Evolutionary conservation across 1,140 invertebrate species (phyloP).

Genomic region (Caenorhabditis inopinata): DNA sequence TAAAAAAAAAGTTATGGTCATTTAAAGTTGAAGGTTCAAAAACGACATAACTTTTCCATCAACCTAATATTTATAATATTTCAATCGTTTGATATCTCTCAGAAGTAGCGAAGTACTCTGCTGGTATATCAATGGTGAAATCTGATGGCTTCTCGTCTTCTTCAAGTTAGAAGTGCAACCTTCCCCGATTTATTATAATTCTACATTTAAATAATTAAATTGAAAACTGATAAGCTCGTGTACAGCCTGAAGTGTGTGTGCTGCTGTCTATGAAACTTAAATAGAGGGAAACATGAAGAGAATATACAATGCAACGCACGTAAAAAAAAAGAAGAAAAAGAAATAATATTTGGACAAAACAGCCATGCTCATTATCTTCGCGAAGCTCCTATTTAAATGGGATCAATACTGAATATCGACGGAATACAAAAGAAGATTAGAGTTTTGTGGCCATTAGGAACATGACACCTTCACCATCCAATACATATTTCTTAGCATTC

Average conservation of each 20-base stretch:
- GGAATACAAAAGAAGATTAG: not conserved
- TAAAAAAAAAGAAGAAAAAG: not conserved
- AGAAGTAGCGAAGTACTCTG: too few species aligned
- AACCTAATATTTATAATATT: too few species aligned
- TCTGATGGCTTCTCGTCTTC: too few species aligned
- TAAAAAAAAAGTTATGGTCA: too few species aligned
- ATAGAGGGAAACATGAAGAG: not conserved
- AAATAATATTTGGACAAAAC: too few species aligned
- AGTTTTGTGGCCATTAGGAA: constrained; percentile 57
- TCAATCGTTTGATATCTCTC: too few species aligned
- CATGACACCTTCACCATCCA: constrained; percentile 52
- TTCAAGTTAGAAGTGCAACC: too few species aligned
- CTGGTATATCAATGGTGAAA: too few species aligned
- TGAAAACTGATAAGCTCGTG: constrained; percentile 3
- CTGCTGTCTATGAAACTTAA: not conserved
- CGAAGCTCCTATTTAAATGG: too few species aligned
- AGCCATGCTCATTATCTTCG: too few species aligned
- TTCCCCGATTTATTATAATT: not conserved
- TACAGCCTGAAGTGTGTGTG: not conserved
- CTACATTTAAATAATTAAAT: not conserved
- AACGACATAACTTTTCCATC: too few species aligned
- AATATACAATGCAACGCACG: not conserved
- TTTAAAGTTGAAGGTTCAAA: too few species aligned
- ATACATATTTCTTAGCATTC: constrained; percentile 49
- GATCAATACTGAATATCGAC: not conserved